Conservation (phyloP, 2,888 invertebrate genomes). For the Chymomyza caudatula region DNA sequence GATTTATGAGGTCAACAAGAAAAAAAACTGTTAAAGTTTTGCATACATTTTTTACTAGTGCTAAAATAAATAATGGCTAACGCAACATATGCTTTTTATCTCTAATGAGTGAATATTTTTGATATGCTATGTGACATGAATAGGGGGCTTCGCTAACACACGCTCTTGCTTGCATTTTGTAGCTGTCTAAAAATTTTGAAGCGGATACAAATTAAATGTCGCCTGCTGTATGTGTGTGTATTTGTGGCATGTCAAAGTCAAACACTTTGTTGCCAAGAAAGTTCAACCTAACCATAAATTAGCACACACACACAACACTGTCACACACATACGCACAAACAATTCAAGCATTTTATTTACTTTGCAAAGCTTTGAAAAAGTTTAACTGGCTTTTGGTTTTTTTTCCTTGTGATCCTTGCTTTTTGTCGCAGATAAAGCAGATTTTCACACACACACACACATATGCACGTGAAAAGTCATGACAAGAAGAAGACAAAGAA, state of each 20-base stretch:
- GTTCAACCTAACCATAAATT: neutral
- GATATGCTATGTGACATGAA: neutral
- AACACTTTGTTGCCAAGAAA: neutral
- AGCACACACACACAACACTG: neutral
- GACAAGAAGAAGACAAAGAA: constrained; percentile 22
- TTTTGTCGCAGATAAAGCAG: constrained; percentile 15
- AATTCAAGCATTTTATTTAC: constrained; percentile 4
- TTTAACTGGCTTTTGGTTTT: constrained; percentile 4
- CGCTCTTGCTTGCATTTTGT: neutral
- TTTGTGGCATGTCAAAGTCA: neutral
- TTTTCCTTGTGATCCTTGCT: neutral
- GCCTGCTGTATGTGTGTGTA: neutral
- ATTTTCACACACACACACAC: constrained; percentile 7
- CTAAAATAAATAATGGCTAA: constrained; percentile 38
- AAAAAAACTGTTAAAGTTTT: neutral
- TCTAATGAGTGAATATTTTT: neutral
- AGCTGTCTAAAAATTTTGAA: neutral
- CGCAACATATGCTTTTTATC: neutral
- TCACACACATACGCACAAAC: neutral
- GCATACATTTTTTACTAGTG: constrained; percentile 42
- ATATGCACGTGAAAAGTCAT: neutral
- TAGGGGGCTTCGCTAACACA: neutral
- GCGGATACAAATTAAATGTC: neutral
- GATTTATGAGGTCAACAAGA: constrained; percentile 39
- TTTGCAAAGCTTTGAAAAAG: constrained; percentile 12